Evolutionary conservation across 2,888 invertebrate genomes (phyloP).

Genomic region (Drosophila acutilabella): DNA sequence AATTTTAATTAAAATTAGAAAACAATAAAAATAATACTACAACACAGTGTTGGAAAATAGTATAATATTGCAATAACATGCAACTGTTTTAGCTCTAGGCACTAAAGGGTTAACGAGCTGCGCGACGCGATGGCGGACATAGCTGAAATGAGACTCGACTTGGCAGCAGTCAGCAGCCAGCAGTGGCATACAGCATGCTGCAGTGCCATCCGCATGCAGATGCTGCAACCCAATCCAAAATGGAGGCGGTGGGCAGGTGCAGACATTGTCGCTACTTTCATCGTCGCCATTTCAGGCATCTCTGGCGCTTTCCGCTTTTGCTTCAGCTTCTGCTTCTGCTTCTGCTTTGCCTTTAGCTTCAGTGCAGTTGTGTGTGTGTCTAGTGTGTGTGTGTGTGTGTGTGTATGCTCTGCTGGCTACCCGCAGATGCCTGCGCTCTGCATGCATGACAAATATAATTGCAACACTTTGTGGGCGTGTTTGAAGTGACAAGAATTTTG

Average conservation of each 20-base stretch:
- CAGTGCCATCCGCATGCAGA: slow-evolving; percentile 16
- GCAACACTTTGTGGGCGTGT: slow-evolving; percentile 70
- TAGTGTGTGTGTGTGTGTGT: slow-evolving; percentile 5
- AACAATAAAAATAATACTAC: no score
- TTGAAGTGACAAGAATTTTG: slow-evolving; percentile 72
- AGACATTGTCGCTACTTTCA: slow-evolving; percentile 30
- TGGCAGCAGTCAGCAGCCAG: slow-evolving; percentile 20
- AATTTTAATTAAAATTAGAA: no score
- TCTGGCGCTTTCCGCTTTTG: slow-evolving; percentile 18
- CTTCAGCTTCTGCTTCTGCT: not conserved
- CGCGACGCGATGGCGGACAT: slow-evolving; percentile 27
- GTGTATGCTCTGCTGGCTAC: slow-evolving; percentile 28
- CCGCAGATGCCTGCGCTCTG: slow-evolving; percentile 51
- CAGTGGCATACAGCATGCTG: slow-evolving; percentile 26
- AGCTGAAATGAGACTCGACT: slow-evolving; percentile 53
- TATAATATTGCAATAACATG: no score
- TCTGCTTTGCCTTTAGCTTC: slow-evolving; percentile 16
- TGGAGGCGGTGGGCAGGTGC: slow-evolving; percentile 58
- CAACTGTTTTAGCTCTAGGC: no score
- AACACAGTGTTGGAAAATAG: no score
- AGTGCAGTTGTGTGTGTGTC: not conserved
- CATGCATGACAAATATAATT: slow-evolving; percentile 71
- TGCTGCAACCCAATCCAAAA: slow-evolving; percentile 44
- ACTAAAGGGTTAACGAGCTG: slow-evolving; percentile 32
- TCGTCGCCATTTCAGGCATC: slow-evolving; percentile 46